Evolutionary conservation across 1,140 invertebrate species (phyloP).

Genomic region (Drosophila sp.): DNA sequence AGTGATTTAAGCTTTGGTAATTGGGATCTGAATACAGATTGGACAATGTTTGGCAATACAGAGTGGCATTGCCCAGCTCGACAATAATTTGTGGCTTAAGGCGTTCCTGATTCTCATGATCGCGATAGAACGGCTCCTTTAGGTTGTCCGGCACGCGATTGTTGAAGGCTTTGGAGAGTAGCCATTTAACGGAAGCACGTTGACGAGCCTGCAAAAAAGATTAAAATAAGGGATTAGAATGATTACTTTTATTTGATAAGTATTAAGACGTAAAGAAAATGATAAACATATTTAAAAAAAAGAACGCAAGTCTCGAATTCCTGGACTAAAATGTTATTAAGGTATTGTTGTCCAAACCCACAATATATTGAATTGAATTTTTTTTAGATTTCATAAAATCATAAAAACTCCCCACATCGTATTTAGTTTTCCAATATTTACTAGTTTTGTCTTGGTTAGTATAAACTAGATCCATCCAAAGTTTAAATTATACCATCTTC

Average conservation of each 20-base stretch:
- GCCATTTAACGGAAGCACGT: slow-evolving; percentile 98
- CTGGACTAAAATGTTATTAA: too few species aligned
- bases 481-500: too few species aligned
- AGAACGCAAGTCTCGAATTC: too few species aligned
- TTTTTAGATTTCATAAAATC: too few species aligned
- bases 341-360: too few species aligned
- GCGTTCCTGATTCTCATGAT: slow-evolving; percentile 97
- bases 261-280: background rate
- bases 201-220: slow-evolving; percentile 93
- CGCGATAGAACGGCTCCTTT: slow-evolving; percentile 96
- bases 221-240: background rate
- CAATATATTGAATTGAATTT: too few species aligned
- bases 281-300: slow-evolving; percentile 5
- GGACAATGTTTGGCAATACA: slow-evolving; percentile 97
- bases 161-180: slow-evolving; percentile 98
- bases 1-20: slow-evolving; percentile 97
- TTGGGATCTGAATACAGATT: slow-evolving; percentile 99
- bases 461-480: too few species aligned
- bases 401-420: too few species aligned
- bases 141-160: slow-evolving; percentile 97
- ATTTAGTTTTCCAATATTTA: too few species aligned
- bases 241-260: too few species aligned
- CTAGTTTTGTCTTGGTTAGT: too few species aligned
- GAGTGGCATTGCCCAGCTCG: slow-evolving; percentile 95
- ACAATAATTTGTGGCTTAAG: slow-evolving; percentile 96